Evolutionary conservation across 2,888 invertebrate species (phyloP).

Genomic region (Ichneumoninae sp.): DNA sequence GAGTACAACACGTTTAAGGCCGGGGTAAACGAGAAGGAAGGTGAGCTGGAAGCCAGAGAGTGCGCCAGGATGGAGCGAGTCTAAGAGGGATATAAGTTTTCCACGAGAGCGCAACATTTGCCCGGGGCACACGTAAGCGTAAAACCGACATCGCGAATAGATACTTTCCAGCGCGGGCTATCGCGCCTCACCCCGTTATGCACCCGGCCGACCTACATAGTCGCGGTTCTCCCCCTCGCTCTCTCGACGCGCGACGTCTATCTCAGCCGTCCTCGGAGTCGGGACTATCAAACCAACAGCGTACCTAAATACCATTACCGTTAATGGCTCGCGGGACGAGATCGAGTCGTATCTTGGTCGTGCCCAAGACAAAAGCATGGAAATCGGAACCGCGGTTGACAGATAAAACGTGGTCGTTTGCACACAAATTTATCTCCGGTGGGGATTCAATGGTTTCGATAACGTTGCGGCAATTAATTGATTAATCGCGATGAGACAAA

Average conservation of each 20-base stretch:
- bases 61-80: conserved; percentile 5
- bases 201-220: not conserved
- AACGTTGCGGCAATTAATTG: too few relatives aligned
- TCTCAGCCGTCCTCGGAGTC: not conserved
- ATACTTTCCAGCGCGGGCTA: conserved; percentile 43
- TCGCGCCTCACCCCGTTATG: conserved; percentile 34
- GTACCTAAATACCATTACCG: conserved; percentile 32
- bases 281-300: conserved; percentile 22
- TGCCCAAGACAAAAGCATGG: not conserved
- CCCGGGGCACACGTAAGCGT: conserved; percentile 54
- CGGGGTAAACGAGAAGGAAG: conserved; percentile 30
- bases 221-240: not conserved
- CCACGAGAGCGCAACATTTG: conserved; percentile 54
- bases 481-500: too few relatives aligned
- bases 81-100: conserved; percentile 61
- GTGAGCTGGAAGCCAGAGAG: conserved; percentile 18
- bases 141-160: conserved; percentile 56
- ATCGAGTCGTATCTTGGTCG: conserved; percentile 23
- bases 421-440: too few relatives aligned
- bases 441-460: too few relatives aligned
- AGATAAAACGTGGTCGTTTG: not conserved
- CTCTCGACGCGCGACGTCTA: not conserved
- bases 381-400: not conserved
- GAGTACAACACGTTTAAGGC: conserved; percentile 11
- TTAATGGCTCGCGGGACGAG: conserved; percentile 35